Percentiles rank a stretch among this genome's conserved stretches.
phyloP scores from a whole-genome alignment of 2,888 invertebrate genomes.

The Parelbella ahira region DNA sequence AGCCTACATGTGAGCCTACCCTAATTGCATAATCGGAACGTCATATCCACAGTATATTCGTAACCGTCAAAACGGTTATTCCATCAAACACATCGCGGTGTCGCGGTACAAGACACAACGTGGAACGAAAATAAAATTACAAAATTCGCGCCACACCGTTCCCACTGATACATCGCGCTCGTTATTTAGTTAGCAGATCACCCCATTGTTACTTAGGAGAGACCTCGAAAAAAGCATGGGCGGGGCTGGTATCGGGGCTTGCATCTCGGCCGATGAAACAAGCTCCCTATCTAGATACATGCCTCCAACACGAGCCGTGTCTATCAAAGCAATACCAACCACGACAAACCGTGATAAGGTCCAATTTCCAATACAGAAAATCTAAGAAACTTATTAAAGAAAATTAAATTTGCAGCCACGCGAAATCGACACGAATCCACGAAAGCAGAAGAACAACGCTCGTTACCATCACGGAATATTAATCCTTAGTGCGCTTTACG shows the following conservation, averaged over 20 bases:
- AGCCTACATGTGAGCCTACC: too few species aligned
- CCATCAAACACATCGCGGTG: conserved; percentile 21
- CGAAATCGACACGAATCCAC: conserved; percentile 67
- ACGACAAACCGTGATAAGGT: conserved; percentile 38
- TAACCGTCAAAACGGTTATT: conserved; percentile 18
- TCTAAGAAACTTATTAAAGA: conserved; percentile 70
- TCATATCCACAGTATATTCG: too few species aligned
- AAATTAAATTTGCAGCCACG: conserved; percentile 77
- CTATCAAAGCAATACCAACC: conserved; percentile 34
- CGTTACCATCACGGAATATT: conserved; percentile 42
- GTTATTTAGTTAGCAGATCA: conserved; percentile 80
- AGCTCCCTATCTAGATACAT: conserved; percentile 71
- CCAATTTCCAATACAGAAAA: conserved; percentile 32
- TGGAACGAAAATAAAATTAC: conserved; percentile 37
- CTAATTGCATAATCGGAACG: too few species aligned
- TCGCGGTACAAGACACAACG: conserved; percentile 20
- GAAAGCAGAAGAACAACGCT: conserved; percentile 47
- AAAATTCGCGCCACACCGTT: conserved; percentile 48
- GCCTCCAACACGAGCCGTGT: conserved; percentile 55
- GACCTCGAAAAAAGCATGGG: conserved; percentile 79
- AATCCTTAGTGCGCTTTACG: conserved; percentile 45
- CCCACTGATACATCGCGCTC: conserved; percentile 60
- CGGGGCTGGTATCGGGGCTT: conserved; percentile 65
- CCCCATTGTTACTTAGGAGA: conserved; percentile 75
- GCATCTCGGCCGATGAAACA: conserved; percentile 73